Conservation (phyloP, 2,797 vertebrate species). For the Gallinago solitaria region DNA sequence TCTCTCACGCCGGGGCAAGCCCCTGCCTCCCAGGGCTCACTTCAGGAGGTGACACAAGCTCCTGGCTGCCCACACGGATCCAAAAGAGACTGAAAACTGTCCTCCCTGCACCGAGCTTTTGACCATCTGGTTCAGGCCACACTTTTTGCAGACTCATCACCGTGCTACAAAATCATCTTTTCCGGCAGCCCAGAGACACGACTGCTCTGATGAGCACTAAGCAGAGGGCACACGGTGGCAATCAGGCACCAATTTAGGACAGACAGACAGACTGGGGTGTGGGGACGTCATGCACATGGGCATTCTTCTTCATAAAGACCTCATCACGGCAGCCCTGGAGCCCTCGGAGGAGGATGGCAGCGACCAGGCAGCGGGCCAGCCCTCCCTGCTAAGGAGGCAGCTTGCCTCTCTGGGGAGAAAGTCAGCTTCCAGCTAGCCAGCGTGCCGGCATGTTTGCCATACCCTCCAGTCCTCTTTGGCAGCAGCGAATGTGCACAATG, state of each 20-base stretch:
- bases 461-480: neutral
- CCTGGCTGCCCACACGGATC: neutral
- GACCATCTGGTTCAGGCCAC: neutral
- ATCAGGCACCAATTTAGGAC: neutral
- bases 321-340: neutral
- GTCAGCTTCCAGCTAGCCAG: neutral
- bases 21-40: neutral
- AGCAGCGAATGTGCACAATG: neutral
- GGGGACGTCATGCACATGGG: accelerated
- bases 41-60: neutral
- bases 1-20: neutral
- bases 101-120: neutral
- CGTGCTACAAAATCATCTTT: neutral
- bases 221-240: accelerated
- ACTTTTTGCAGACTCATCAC: neutral
- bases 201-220: neutral
- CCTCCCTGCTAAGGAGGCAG: neutral
- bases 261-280: accelerated
- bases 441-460: accelerated
- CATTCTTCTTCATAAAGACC: neutral
- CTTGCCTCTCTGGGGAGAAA: neutral
- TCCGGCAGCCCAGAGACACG: neutral
- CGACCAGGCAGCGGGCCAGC: neutral
- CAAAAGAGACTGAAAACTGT: neutral
- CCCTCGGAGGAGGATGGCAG: accelerated